phyloP scores from a whole-genome alignment of 2,888 invertebrate species.

The Drosophila bunnanda region DNA sequence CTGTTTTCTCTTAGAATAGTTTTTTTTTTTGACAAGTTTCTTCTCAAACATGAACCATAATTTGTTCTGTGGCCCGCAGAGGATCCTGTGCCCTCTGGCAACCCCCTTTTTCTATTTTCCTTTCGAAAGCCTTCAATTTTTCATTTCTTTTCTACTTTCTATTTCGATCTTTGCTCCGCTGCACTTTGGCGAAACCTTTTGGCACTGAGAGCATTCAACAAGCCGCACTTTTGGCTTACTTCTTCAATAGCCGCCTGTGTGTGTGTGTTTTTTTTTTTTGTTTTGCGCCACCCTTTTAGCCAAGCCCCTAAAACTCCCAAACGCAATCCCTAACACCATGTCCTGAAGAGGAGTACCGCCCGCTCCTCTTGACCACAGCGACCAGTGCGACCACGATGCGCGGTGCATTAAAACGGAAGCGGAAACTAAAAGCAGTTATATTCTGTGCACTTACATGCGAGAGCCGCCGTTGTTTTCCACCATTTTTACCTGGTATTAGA shows the following conservation, averaged over 20 bases:
- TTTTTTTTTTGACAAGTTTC: not conserved
- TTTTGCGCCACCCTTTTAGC: not conserved
- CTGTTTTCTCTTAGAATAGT: no score
- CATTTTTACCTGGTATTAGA: not conserved
- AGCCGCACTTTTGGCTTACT: constrained; percentile 15
- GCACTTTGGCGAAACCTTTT: constrained; percentile 23
- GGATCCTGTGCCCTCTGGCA: not conserved
- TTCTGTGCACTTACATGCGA: constrained; percentile 65
- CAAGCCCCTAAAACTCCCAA: not conserved
- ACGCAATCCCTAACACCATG: not conserved
- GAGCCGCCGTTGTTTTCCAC: constrained; percentile 2
- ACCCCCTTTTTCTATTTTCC: not conserved
- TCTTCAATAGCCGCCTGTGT: constrained; percentile 16
- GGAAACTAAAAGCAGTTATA: constrained; percentile 77
- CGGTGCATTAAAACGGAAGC: constrained; percentile 76
- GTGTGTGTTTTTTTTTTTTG: not conserved
- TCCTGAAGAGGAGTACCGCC: not conserved
- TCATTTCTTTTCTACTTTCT: not conserved
- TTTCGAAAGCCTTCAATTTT: constrained; percentile 1
- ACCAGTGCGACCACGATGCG: constrained; percentile 53
- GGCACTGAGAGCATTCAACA: constrained; percentile 22
- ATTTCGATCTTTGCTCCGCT: not conserved
- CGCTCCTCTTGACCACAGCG: constrained; percentile 33
- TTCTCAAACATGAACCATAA: not conserved
- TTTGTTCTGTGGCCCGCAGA: not conserved